phyloP scores from a whole-genome alignment of 2,888 invertebrate species.

The Eristalis tenax region DNA sequence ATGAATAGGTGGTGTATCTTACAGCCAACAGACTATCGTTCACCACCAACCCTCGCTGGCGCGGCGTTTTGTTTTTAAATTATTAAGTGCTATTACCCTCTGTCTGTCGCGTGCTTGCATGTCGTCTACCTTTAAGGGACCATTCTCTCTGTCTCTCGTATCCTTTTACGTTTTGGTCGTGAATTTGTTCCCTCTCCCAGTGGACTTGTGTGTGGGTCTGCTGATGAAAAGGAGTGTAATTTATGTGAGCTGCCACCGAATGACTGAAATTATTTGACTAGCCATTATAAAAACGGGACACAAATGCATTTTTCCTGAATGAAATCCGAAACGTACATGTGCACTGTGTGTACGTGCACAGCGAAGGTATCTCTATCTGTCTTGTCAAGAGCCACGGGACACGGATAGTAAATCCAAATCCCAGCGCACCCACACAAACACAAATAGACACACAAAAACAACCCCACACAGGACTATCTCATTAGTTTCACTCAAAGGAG shows the following conservation, averaged over 20 bases:
- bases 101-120: constrained; percentile 71
- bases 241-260: constrained; percentile 64
- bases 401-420: background rate
- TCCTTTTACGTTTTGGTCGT: constrained; percentile 62
- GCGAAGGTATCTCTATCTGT: background rate
- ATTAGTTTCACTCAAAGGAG: constrained; percentile 38
- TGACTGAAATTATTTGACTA: constrained; percentile 68
- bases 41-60: constrained; percentile 22
- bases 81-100: constrained; percentile 72
- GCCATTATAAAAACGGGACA: constrained; percentile 49
- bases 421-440: background rate
- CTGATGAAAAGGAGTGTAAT: constrained; percentile 63
- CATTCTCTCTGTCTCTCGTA: background rate
- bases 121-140: constrained; percentile 58
- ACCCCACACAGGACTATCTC: background rate
- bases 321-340: constrained; percentile 53
- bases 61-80: constrained; percentile 67
- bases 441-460: background rate
- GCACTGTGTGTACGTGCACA: background rate
- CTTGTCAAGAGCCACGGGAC: background rate
- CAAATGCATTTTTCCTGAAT: constrained; percentile 63
- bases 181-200: constrained; percentile 28
- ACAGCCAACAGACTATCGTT: constrained; percentile 22
- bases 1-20: constrained; percentile 60
- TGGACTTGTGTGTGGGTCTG: constrained; percentile 1